phyloP scores from a whole-genome alignment of 2,113 vertebrate species.

The Dermatemys mawii region DNA sequence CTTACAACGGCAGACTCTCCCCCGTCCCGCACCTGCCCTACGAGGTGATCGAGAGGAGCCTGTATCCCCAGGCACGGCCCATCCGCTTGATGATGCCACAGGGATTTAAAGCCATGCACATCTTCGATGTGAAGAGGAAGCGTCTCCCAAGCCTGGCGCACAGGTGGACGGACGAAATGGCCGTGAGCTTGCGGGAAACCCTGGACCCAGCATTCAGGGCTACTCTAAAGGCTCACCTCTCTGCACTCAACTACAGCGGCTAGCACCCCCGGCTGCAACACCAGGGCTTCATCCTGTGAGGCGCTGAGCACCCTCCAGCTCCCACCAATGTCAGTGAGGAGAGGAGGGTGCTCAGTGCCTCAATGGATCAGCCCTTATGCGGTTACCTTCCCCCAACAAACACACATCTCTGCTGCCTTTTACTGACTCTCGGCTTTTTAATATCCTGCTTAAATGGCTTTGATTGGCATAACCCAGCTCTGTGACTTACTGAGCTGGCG shows the following conservation, averaged over 20 bases:
- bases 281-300: not conserved
- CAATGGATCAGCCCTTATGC: fast-evolving
- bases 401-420: fast-evolving
- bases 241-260: not conserved
- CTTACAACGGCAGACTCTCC: not conserved
- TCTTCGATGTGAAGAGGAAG: conserved; percentile 29
- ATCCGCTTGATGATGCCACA: conserved; percentile 52
- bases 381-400: not conserved
- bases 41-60: not conserved
- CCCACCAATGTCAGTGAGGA: too few species aligned
- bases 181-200: conserved; percentile 56
- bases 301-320: not conserved
- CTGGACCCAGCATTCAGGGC: conserved; percentile 49
- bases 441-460: not conserved
- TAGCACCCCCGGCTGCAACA: not conserved
- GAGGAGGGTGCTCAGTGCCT: not conserved
- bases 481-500: fast-evolving
- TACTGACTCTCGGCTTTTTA: not conserved
- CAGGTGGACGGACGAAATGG: conserved; percentile 27
- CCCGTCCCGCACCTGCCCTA: conserved; percentile 58
- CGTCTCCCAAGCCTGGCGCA: not conserved
- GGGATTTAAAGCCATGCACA: not conserved
- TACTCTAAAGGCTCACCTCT: not conserved
- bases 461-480: fast-evolving
- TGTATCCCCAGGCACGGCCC: not conserved